phyloP scores from a whole-genome alignment of 2,113 vertebrate genomes.

The Glaucomys volans region DNA sequence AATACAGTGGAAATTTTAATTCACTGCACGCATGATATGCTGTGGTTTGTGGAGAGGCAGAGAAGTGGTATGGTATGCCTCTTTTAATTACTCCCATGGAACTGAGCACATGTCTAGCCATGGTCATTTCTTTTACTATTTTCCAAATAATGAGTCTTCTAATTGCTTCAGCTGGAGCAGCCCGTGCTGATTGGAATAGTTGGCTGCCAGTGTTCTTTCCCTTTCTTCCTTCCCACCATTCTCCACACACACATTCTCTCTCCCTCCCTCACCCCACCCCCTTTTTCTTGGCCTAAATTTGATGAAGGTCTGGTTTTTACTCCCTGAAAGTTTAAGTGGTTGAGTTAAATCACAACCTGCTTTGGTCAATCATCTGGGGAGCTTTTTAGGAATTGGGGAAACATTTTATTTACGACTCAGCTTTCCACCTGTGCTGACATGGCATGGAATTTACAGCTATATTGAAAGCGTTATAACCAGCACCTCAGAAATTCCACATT shows the following conservation, averaged over 20 bases:
- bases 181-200: background rate
- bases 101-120: constrained; percentile 72
- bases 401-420: constrained; percentile 85
- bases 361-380: constrained; percentile 70
- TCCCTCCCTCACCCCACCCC: fast-evolving
- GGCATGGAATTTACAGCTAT: constrained; percentile 90
- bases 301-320: constrained; percentile 67
- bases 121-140: constrained; percentile 73
- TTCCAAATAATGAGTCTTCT: constrained; percentile 71
- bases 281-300: background rate
- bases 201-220: constrained; percentile 7
- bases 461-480: constrained; percentile 89
- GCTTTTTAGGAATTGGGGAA: constrained; percentile 58
- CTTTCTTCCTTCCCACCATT: background rate
- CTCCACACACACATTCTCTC: background rate
- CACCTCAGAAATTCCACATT: constrained; percentile 91
- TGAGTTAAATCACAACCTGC: constrained; percentile 77
- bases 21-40: background rate
- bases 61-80: background rate
- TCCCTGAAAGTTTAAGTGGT: constrained; percentile 62
- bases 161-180: constrained; percentile 56
- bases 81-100: constrained; percentile 70
- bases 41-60: background rate
- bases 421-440: constrained; percentile 91
- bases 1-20: constrained; percentile 67